Evolutionary conservation across 2,113 vertebrate genomes (phyloP).

Genomic region (Axis porcinus): DNA sequence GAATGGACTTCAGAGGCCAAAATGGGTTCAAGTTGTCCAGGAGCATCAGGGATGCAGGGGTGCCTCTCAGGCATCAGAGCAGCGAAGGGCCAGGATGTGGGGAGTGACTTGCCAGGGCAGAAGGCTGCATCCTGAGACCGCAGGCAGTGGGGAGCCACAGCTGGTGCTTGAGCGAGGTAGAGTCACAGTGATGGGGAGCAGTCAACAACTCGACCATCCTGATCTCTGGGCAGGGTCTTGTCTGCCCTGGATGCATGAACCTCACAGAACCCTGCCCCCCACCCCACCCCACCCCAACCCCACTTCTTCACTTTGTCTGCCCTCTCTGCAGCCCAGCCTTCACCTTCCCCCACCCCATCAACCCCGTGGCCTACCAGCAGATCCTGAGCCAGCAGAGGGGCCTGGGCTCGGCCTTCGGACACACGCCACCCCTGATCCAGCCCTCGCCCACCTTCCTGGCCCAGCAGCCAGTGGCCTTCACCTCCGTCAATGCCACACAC

Average conservation of each 20-base stretch:
- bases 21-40: fast-evolving
- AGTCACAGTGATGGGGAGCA: fast-evolving
- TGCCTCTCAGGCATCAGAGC: not conserved
- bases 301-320: not conserved
- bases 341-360: conserved; percentile 95
- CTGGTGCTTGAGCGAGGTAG: not conserved
- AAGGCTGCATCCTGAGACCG: not conserved
- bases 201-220: fast-evolving
- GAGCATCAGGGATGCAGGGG: not conserved
- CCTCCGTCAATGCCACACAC: conserved; percentile 79
- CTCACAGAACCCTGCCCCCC: not conserved
- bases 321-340: conserved; percentile 89
- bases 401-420: conserved; percentile 92
- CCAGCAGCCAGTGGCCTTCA: conserved; percentile 88
- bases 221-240: not conserved
- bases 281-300: not conserved
- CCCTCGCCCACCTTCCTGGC: conserved; percentile 86
- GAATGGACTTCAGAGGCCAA: not conserved
- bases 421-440: conserved; percentile 92
- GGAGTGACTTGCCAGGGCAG: not conserved
- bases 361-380: conserved; percentile 96
- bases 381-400: conserved; percentile 93
- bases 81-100: not conserved
- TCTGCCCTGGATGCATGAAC: not conserved
- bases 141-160: not conserved